Evolutionary conservation across 2,888 invertebrate genomes (phyloP), one percentile per base, ranked within the genome.

Genomic region (Microctonus brassicae): DNA sequence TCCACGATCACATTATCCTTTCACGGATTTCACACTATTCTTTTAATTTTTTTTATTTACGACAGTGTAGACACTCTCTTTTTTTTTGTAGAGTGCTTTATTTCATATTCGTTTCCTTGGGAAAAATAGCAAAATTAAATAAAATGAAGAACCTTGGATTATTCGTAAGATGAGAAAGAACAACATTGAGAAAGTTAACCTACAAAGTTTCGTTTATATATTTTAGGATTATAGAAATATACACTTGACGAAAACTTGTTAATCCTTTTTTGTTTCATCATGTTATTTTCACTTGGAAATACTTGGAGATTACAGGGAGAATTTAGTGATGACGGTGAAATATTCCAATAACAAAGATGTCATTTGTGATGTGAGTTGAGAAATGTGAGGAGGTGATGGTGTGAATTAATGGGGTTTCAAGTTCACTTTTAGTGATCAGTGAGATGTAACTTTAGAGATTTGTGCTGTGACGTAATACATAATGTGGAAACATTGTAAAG

Each of bases 1-100:
- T 69, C 62, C 42, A n/a, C n/a, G 62, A 53, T 55, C 52, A 53
- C 55, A 60, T 60, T 68, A 62, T 47, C 62, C 61, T 47, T 62
- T 62, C 62, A 62, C 29, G 26, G 57, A 61, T 69, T 69, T 69
- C 60, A 60, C 58, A 57, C 36, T 60, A 39, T 33, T 57, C 26
- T 11, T 53, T 65, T 47, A 52, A 36, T 53, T 47, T 62, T 20
- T 24, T 33, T 62, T 24, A 9, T 39, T 20, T 33, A 17, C 39
- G 39, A 39, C 39, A 13, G 13, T n/a, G 39, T 13, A n/a, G 13
- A 17, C 57, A n/a, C 24, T 58, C 39, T 39, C 42, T 67, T 36
- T 67, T 34, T 34, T 53, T 55, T 52, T 6, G n/a, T 52, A n/a
- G 29, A 57, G 29, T 29, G 13, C 13, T 34, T 53, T 26, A 33